Evolutionary conservation across 2,888 invertebrate genomes (phyloP).

Genomic region (Hypselothyrea guttata): DNA sequence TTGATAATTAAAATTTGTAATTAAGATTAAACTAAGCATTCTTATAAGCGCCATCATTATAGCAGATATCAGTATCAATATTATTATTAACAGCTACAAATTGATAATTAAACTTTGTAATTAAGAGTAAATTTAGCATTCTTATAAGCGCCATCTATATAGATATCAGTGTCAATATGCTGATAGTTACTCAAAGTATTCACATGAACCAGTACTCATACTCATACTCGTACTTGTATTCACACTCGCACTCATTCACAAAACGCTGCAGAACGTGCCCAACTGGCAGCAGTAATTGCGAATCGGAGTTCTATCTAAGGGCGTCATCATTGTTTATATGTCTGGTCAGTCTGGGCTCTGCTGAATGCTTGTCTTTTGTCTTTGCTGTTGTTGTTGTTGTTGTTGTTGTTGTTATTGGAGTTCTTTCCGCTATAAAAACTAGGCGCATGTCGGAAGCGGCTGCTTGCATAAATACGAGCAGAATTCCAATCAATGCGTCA

Average conservation of each 20-base stretch:
- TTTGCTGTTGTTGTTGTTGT: not conserved
- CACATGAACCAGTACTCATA: too few species aligned
- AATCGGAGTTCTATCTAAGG: conserved; percentile 36
- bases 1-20: too few species aligned
- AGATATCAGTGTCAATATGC: too few species aligned
- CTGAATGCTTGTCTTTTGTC: not conserved
- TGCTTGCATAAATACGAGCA: conserved; percentile 50
- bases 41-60: too few species aligned
- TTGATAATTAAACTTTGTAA: not conserved
- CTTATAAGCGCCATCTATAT: too few species aligned
- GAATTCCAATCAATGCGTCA: conserved; percentile 65
- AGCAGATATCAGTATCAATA: too few species aligned
- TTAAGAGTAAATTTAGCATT: not conserved
- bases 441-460: conserved; percentile 48
- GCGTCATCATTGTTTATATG: conserved; percentile 53
- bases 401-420: too few species aligned
- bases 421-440: conserved; percentile 11
- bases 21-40: too few species aligned
- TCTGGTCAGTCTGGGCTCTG: conserved; percentile 25
- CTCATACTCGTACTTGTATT: too few species aligned
- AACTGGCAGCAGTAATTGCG: conserved; percentile 2
- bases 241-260: not conserved
- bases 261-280: conserved; percentile 15
- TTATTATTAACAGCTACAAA: too few species aligned
- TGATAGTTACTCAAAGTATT: conserved; percentile 5